Evolutionary conservation across 2,113 vertebrate species (phyloP), one percentile per base, ranked within the genome.

Genomic region (Dryoscopus gambensis): DNA sequence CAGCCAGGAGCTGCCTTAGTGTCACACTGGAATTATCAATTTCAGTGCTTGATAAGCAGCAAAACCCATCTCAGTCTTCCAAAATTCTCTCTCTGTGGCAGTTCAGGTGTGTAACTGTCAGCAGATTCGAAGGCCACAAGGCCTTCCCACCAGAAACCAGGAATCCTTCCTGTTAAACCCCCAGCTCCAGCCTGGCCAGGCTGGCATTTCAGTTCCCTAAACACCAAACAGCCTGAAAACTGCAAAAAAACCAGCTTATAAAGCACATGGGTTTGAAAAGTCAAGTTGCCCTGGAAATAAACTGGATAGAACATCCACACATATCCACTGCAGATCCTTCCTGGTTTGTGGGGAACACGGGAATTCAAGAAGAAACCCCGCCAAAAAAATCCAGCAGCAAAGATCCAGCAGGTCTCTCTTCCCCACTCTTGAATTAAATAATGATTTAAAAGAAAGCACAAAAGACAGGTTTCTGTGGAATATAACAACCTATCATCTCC

Each of bases 241-340:
- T 2, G 16, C 4, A 39, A 42, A 3, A 40, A 40, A 33, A 12
- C 5, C 5, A 46, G n/a, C 15, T 69, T 2, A 52, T 9, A 17
- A 46, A 74, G 30, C 10, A 23, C 0, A 0, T 1, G 28, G 13
- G 8, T 22, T 46, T 28, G 15, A 63, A 89, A 77, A 71, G 10
- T 35, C 23, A 22, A 60, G 23, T 5, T 71, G 39, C 10, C 35
- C 53, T 77, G 71, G 53, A 47, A 80, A 42, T 11, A 9, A 6
- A 40, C 11, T 23, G 7, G 19, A 28, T 3, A 19, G 56, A 35
- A 35, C 12, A 70, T 5, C 22, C 42, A 37, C 19, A n/a, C 0
- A 14, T 10, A 49, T 21, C 42, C 35, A 23, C 28, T 55, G 15
- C 3, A 17, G 9, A 47, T 7, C 63, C 73, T 30, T 15, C 52